Evolutionary conservation across 1,140 invertebrate species (phyloP), one percentile per base, ranked within the genome.

Genomic region (Maniola jurtina): DNA sequence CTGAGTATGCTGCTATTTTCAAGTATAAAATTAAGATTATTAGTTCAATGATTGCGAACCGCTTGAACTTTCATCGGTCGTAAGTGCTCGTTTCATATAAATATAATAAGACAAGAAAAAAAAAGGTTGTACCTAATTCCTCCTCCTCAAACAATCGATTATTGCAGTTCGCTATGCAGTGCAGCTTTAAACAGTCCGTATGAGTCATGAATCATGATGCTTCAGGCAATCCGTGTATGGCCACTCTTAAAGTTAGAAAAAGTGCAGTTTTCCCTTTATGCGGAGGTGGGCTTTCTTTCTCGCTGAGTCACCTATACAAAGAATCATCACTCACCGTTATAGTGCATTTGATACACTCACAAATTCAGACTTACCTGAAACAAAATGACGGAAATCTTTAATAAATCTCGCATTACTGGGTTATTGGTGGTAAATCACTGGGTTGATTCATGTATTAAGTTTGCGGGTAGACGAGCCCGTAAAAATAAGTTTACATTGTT

Each of bases 361-460:
- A 65, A 57, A 64, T 71, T 66, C 70, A 70, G 50, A 61, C 70
- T 78, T 79, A 73, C 72, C 67, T 76, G 66, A 64, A 74, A 72
- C 68, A 71, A 75, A 76, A 67, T 42, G 70, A 67, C 63, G 76
- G 76, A 76, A 78, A 73, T 73, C 68, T 72, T 71, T 63, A 70
- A 75, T 80, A 79, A 77, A 79, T 76, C 72, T 73, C 60, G 50
- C 69, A 74, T 70, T 77, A 72, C 63, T 69, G 68, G n/a, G n/a
- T 66, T 59, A n/a, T n/a, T n/a, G n/a, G n/a, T n/a, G n/a, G n/a
- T n/a, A n/a, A n/a, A n/a, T 66, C 66, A 70, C 57, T 15, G 38
- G 45, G 47, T 48, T 73, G 81, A 84, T 62, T 82, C 80, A 84
- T 71, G 61, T 75, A 58, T 80, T 73, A 79, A 76, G 68, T 76